Evolutionary conservation across 2,797 vertebrate genomes (phyloP), one percentile per base, ranked within the genome.

Genomic region (Erpetoichthys calabaricus): DNA sequence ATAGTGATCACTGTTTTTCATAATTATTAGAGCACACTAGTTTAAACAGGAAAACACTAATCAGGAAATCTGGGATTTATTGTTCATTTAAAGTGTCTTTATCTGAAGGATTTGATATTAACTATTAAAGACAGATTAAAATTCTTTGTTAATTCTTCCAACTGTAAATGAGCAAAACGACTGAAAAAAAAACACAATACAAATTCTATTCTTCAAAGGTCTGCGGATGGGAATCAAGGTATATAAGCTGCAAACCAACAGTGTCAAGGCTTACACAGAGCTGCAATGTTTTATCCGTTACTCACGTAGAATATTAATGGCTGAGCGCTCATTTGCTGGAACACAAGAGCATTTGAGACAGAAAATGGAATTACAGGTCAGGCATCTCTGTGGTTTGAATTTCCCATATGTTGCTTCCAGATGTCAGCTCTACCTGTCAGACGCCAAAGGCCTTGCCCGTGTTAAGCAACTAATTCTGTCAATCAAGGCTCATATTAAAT

Each of bases 341-440:
- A 60, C 47, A 60, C 5, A 44, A 57, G 47, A 5, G 56, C 57
- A 53, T 59, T 46, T 4, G 49, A 55, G 58, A 57, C 49, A 3
- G 6, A 62, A 68, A 64, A 69, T 59, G 3, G 55, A 65, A 64
- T 59, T 6, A 64, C 41, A 58, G 45, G 55, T 53, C 56, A 55
- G 56, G 46, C 59, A 65, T 59, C 62, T 64, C 52, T 51, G 55
- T 58, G 60, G 64, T 61, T 55, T 68, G 60, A 59, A 64, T 64
- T 65, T 42, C 59, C 58, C 64, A 45, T 63, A 61, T 61, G 67
- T 62, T 66, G 58, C 53, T 59, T 65, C 62, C 73, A 73, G 74
- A 79, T 64, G 71, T 68, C 64, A 10, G 49, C 59, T 65, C 63
- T 68, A 73, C 65, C 67, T 73, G 67, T 59, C 51, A 56, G 53